Percentiles rank a stretch among this genome's conserved stretches.
These are phyloP conservation scores for Phodopus roborovskii DNA, from an alignment of 2,113 vertebrate genomes.

Conservation along the genomic window DNA sequence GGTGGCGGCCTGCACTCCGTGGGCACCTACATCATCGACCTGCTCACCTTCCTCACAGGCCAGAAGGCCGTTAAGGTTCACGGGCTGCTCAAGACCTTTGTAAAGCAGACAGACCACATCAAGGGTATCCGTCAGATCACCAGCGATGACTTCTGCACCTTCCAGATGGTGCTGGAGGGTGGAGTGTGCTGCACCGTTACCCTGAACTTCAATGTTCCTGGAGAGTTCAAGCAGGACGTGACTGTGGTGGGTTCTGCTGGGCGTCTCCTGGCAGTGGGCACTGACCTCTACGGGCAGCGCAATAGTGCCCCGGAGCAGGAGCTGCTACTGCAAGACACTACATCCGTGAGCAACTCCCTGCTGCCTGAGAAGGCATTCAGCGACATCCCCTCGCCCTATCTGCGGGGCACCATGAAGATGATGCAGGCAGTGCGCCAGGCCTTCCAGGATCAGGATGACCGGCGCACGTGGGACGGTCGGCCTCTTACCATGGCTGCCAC, in stretches of 20 bases:
- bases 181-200: slow-evolving; percentile 98
- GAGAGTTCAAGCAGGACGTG: slow-evolving; percentile 97
- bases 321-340: slow-evolving; percentile 94
- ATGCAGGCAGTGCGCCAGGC: slow-evolving; percentile 97
- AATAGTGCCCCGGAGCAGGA: slow-evolving; percentile 91
- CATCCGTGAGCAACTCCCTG: slow-evolving; percentile 92
- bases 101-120: slow-evolving; percentile 99
- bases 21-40: slow-evolving; percentile 98
- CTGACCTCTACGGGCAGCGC: slow-evolving; percentile 96
- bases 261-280: slow-evolving; percentile 92
- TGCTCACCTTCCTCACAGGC: slow-evolving; percentile 96
- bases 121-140: slow-evolving; percentile 98
- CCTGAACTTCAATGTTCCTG: slow-evolving; percentile 97
- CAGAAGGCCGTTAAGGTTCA: slow-evolving; percentile 96
- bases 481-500: slow-evolving; percentile 98
- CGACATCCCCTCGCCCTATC: slow-evolving; percentile 96
- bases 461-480: slow-evolving; percentile 96
- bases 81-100: slow-evolving; percentile 97
- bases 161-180: slow-evolving; percentile 97
- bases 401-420: slow-evolving; percentile 97
- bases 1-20: slow-evolving; percentile 97
- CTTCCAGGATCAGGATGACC: slow-evolving; percentile 97
- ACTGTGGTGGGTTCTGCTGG: slow-evolving; percentile 93
- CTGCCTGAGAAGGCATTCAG: slow-evolving; percentile 97
- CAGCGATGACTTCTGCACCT: slow-evolving; percentile 99